These are phyloP conservation scores for Carposina sasakii DNA, from an alignment of 1,140 invertebrate genomes.

Conservation along the genomic window DNA sequence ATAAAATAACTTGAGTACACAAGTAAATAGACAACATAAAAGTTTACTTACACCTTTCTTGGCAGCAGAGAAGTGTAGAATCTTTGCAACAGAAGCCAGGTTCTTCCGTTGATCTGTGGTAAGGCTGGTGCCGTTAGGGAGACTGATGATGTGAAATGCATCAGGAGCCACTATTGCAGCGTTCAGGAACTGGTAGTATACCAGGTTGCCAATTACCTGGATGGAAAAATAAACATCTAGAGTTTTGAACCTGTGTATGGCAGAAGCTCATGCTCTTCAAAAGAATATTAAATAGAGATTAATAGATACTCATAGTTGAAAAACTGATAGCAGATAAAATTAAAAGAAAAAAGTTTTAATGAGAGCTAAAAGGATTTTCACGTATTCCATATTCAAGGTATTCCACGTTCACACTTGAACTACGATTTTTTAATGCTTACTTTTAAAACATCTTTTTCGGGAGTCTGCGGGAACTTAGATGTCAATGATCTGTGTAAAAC, in stretches of 20 bases:
- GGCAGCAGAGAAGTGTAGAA: conserved; percentile 86
- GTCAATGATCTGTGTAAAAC: conserved; percentile 78
- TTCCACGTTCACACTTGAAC: too few relatives aligned
- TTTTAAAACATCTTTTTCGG: conserved; percentile 86
- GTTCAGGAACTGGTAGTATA: conserved; percentile 89
- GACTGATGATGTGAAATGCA: conserved; percentile 84
- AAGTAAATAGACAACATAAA: too few relatives aligned
- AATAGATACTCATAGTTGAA: too few relatives aligned
- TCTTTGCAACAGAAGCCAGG: conserved; percentile 87
- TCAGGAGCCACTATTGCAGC: conserved; percentile 88
- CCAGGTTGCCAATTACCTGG: conserved; percentile 83
- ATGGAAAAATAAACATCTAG: conserved; percentile 29
- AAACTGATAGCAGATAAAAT: too few relatives aligned
- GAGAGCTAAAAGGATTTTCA: too few relatives aligned
- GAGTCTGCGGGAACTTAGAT: conserved; percentile 81
- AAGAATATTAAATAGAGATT: too few relatives aligned
- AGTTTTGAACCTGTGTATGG: too few relatives aligned
- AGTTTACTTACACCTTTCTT: conserved; percentile 80
- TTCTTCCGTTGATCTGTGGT: conserved; percentile 84
- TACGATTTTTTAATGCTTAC: conserved; percentile 30
- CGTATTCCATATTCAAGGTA: too few relatives aligned
- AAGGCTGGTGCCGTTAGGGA: conserved; percentile 77
- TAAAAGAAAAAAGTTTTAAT: too few relatives aligned
- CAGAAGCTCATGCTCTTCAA: too few relatives aligned
- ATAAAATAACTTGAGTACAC: too few relatives aligned